Evolutionary conservation across 2,113 vertebrate genomes (phyloP).

Genomic region (Corythaixoides concolor): DNA sequence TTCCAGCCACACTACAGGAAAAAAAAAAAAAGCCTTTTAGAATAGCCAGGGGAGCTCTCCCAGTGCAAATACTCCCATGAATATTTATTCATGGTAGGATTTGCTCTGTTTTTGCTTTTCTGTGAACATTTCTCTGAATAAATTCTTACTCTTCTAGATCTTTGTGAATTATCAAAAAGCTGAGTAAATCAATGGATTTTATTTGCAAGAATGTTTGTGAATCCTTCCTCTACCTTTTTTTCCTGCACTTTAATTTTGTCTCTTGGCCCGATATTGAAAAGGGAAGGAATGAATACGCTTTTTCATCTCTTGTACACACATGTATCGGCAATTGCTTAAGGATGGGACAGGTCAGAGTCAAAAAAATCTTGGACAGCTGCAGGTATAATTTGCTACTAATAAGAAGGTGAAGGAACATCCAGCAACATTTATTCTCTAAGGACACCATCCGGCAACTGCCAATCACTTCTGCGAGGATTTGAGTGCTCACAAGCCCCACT

Average conservation of each 20-base stretch:
- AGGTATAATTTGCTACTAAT: constrained; percentile 49
- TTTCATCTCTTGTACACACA: constrained; percentile 2
- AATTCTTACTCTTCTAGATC: constrained; percentile 28
- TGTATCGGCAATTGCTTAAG: constrained; percentile 17
- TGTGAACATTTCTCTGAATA: constrained; percentile 31
- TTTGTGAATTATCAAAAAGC: constrained; percentile 24
- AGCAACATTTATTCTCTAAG: constrained; percentile 31
- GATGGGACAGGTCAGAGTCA: background rate
- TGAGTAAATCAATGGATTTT: constrained; percentile 23
- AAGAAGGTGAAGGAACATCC: constrained; percentile 34
- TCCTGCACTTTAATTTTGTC: background rate
- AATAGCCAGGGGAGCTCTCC: constrained; percentile 26
- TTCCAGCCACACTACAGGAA: background rate
- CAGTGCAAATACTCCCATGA: constrained; percentile 34
- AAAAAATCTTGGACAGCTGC: constrained; percentile 37
- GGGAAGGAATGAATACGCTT: background rate
- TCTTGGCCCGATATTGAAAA: background rate
- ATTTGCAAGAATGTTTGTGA: constrained; percentile 3
- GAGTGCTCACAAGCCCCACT: background rate
- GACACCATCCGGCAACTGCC: constrained; percentile 25
- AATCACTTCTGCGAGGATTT: constrained; percentile 41
- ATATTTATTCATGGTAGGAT: constrained; percentile 60
- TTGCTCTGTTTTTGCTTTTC: constrained; percentile 34
- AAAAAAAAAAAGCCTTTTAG: background rate
- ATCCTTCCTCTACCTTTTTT: background rate